Evolutionary conservation across 2,113 vertebrate species (phyloP), one percentile per base, ranked within the genome.

Genomic region (Euleptes europaea): DNA sequence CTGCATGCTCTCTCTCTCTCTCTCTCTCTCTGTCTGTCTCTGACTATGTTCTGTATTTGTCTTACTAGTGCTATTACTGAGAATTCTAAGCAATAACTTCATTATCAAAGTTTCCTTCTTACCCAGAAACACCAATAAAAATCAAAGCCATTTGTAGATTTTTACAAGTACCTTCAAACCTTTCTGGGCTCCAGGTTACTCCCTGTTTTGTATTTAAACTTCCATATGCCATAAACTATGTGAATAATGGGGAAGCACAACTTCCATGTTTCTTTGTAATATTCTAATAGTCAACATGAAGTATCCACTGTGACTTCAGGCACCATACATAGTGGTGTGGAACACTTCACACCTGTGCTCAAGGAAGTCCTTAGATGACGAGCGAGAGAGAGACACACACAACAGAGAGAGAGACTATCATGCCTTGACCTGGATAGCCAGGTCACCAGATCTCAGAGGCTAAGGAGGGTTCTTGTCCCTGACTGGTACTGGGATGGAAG

Each of bases 231-330:
- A 2, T 8, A 75, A 87, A 80, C 77, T 88, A 75, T 88, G 88
- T 88, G 76, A 54, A 86, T 0, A 69, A 76, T 74, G 74, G 86
- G 80, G 88, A 84, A 86, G 91, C 84, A 75, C 85, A 82, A 82
- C 84, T 73, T n/a, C 73, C 40, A 71, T 26, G 47, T 49, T 65
- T 88, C 49, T 60, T 44, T 78, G 88, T 2, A 65, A 71, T 76
- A 82, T 74, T 33, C 70, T 4, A 1, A 1, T 2, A 83, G 88
- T 77, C 85, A 72, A 72, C 75, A 82, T 1, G n/a, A 77, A 65
- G 71, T 35, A 3, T 31, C 57, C 65, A 2, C 19, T 60, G 78
- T 84, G 31, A 78, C 5, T 26, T 38, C 82, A 85, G 86, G 88
- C 85, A 74, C 79, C 63, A 83, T 71, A 49, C 63, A 86, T 2